phyloP scores from a whole-genome alignment of 2,113 vertebrate genomes.

The Grallaria varia region DNA sequence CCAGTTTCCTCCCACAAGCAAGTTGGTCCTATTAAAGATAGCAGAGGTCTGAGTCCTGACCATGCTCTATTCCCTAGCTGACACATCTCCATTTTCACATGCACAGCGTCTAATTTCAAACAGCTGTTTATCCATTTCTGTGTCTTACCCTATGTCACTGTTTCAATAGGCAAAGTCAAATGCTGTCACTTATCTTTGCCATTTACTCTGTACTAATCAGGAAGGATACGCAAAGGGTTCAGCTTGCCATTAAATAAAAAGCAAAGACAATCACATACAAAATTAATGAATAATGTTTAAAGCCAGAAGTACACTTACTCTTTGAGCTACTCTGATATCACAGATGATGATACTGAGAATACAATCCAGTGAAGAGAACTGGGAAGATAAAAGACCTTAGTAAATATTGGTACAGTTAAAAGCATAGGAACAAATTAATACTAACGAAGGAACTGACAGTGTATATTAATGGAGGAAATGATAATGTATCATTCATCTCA shows the following conservation, averaged over 20 bases:
- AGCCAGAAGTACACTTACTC: not conserved
- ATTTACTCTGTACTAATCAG: not conserved
- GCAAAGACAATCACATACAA: not conserved
- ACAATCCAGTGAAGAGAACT: not conserved
- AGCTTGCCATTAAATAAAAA: not conserved
- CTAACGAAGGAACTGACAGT: not conserved
- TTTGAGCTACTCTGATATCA: not conserved
- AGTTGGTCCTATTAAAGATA: conserved; percentile 19
- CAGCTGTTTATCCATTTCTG: conserved; percentile 22
- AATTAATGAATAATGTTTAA: not conserved
- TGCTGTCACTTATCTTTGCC: not conserved
- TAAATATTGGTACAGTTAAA: not conserved
- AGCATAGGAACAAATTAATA: not conserved
- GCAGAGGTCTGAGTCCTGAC: conserved; percentile 12
- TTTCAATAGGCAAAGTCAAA: conserved; percentile 35
- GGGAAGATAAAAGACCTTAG: not conserved
- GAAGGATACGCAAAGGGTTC: not conserved
- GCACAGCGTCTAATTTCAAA: conserved; percentile 15
- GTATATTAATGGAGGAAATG: not conserved
- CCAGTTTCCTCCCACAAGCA: not conserved
- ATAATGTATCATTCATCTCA: not conserved
- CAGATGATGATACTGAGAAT: not conserved
- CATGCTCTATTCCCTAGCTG: not conserved
- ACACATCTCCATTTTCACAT: conserved; percentile 20
- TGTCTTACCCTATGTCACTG: not conserved